Conservation (phyloP, 2,888 invertebrate species). For the Amaurobius ferox region DNA sequence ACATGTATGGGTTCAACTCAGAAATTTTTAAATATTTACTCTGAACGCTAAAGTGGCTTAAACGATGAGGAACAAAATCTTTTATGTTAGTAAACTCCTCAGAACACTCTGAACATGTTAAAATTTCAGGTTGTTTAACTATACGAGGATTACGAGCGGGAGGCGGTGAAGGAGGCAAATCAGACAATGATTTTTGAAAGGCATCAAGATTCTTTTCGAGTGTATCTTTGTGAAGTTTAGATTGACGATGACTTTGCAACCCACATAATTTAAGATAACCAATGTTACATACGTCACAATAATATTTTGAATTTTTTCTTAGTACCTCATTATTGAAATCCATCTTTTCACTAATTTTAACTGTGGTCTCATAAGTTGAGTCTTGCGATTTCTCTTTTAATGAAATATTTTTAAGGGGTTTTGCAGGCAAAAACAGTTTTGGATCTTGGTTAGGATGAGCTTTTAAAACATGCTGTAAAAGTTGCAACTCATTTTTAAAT, state of each 20-base stretch:
- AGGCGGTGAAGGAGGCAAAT: constrained; percentile 31
- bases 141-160: background rate
- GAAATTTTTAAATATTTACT: constrained; percentile 43
- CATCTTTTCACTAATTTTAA: background rate
- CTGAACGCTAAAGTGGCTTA: constrained; percentile 51
- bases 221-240: constrained; percentile 45
- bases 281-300: constrained; percentile 57
- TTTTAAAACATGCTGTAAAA: constrained; percentile 51
- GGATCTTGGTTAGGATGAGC: constrained; percentile 43
- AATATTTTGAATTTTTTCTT: constrained; percentile 25
- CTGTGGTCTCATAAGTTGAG: background rate
- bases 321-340: background rate
- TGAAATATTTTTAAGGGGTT: background rate
- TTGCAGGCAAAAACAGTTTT: constrained; percentile 14
- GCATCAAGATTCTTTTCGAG: constrained; percentile 33
- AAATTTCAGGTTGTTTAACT: constrained; percentile 20
- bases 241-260: constrained; percentile 42
- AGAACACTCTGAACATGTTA: constrained; percentile 50
- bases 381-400: background rate
- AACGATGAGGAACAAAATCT: constrained; percentile 64
- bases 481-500: constrained; percentile 32
- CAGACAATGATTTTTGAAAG: constrained; percentile 30
- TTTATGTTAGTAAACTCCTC: constrained; percentile 46
- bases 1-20: constrained; percentile 44
- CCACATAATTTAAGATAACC: constrained; percentile 46